These are phyloP conservation scores for Leptoclinus maculatus DNA, from an alignment of 2,797 vertebrate genomes.

Conservation along the genomic window DNA sequence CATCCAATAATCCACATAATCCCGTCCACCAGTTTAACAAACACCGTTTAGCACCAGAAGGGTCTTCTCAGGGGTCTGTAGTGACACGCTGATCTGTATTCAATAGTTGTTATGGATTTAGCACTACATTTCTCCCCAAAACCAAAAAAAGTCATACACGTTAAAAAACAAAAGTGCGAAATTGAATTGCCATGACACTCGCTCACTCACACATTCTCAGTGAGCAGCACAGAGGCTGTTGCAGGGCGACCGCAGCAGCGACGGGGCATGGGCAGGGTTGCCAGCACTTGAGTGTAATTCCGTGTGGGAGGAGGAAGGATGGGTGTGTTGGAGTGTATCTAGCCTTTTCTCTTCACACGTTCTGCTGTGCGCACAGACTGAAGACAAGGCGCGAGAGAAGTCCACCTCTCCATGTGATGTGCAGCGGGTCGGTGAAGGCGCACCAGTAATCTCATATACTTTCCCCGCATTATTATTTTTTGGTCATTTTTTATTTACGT, in stretches of 20 bases:
- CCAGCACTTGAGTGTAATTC: slow-evolving; percentile 61
- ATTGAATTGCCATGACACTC: slow-evolving; percentile 8
- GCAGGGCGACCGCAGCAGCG: slow-evolving; percentile 43
- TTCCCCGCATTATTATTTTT: neutral
- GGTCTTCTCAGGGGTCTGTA: neutral
- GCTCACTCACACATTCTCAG: neutral
- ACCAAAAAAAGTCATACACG: slow-evolving; percentile 16
- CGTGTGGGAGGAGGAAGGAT: slow-evolving; percentile 75
- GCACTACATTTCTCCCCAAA: neutral
- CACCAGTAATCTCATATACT: slow-evolving; percentile 43
- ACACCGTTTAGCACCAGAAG: neutral
- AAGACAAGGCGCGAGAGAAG: slow-evolving; percentile 55
- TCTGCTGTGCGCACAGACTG: slow-evolving; percentile 64
- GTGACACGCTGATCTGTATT: slow-evolving; percentile 1
- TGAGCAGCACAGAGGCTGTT: slow-evolving; percentile 28
- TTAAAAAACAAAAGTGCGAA: slow-evolving; percentile 11
- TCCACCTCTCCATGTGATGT: slow-evolving; percentile 55
- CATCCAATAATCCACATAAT: neutral
- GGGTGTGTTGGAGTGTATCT: slow-evolving; percentile 72
- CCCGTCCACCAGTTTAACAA: neutral
- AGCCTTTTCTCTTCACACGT: slow-evolving; percentile 63
- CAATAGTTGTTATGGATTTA: neutral
- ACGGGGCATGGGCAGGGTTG: slow-evolving; percentile 55
- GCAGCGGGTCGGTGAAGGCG: slow-evolving; percentile 54
- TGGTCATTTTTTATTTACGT: neutral